Conservation (phyloP, 2,113 vertebrate genomes). For the Podarcis raffonei region DNA sequence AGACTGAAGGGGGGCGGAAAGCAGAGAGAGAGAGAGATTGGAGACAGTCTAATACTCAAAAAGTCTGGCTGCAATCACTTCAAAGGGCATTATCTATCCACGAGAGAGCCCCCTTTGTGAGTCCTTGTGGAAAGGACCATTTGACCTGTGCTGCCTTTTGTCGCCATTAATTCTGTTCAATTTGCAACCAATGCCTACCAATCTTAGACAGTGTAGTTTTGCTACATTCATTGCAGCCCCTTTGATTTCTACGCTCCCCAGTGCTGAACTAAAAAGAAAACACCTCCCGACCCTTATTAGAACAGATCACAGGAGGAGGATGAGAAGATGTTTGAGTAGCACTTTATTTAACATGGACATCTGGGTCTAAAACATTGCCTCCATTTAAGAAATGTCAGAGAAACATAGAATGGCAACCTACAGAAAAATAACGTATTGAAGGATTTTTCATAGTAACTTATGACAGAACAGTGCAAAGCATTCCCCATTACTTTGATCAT, state of each 20-base stretch:
- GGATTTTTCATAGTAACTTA: not conserved
- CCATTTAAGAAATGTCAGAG: constrained; percentile 2
- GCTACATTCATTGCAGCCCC: not conserved
- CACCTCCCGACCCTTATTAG: not conserved
- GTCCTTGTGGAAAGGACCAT: constrained; percentile 15
- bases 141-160: constrained; percentile 36
- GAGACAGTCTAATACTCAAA: constrained; percentile 31
- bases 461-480: not conserved
- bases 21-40: not conserved
- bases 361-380: not conserved
- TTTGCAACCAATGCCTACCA: not conserved
- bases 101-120: not conserved
- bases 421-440: not conserved
- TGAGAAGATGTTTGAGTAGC: not conserved
- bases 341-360: constrained; percentile 19
- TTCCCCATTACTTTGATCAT: not conserved
- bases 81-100: not conserved
- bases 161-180: not conserved
- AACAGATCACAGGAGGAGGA: not conserved
- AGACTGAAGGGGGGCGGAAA: not conserved
- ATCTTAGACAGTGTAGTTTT: not conserved
- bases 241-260: not conserved
- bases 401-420: constrained; percentile 24
- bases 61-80: constrained; percentile 35
- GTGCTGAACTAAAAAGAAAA: not conserved